phyloP scores from a whole-genome alignment of 2,888 invertebrate species.

The Carcina quercana region DNA sequence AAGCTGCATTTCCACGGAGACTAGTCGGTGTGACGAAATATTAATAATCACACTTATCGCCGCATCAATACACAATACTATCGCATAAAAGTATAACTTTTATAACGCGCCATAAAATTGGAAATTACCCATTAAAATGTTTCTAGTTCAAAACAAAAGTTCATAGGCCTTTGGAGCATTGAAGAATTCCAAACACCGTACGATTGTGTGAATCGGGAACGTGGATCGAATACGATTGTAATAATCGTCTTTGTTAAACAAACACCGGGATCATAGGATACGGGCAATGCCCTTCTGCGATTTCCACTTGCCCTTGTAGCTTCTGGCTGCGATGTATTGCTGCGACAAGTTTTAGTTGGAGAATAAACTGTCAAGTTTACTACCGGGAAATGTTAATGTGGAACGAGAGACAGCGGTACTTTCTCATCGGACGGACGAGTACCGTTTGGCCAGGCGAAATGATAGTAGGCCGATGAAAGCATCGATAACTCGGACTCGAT shows the following conservation, averaged over 20 bases:
- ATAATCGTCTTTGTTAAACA: constrained; percentile 53
- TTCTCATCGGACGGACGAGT: constrained; percentile 39
- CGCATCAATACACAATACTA: not conserved
- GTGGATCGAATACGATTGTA: constrained; percentile 59
- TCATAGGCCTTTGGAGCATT: constrained; percentile 34
- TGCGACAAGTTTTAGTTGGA: constrained; percentile 1
- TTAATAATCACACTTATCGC: not conserved
- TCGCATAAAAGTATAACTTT: not conserved
- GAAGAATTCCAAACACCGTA: constrained; percentile 56
- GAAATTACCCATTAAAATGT: constrained; percentile 2
- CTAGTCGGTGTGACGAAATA: constrained; percentile 7
- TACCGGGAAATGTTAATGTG: constrained; percentile 29
- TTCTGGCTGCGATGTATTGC: constrained; percentile 10
- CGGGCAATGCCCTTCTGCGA: constrained; percentile 13
- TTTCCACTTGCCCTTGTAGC: constrained; percentile 42
- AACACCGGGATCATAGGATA: constrained; percentile 44
- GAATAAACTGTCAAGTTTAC: constrained; percentile 17
- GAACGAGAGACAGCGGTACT: constrained; percentile 55
- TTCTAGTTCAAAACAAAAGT: constrained; percentile 36
- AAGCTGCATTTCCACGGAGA: constrained; percentile 27
- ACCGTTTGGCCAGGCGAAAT: constrained; percentile 47
- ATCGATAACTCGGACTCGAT: constrained; percentile 19
- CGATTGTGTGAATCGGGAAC: constrained; percentile 66
- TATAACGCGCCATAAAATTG: not conserved
- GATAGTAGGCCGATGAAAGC: constrained; percentile 50